phyloP scores from a whole-genome alignment of 2,888 invertebrate species.

The Acanthosepion lycidas region DNA sequence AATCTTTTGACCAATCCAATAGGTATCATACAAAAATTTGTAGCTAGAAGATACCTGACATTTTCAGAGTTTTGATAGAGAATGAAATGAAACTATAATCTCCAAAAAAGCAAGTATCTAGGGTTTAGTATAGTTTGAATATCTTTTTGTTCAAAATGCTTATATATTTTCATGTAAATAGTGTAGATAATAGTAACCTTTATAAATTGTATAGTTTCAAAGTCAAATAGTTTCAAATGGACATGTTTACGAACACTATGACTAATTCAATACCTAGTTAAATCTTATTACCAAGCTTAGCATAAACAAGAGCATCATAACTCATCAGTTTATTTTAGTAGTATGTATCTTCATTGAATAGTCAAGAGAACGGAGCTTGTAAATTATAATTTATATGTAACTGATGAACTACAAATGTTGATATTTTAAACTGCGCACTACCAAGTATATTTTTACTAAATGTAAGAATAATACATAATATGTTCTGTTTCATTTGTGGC shows the following conservation, averaged over 20 bases:
- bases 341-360: neutral
- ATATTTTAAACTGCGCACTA: neutral
- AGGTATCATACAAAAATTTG: neutral
- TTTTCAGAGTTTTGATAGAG: neutral
- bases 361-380: neutral
- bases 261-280: neutral
- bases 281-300: neutral
- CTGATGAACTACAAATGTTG: neutral
- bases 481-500: too few relatives aligned
- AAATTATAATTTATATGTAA: neutral
- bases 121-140: neutral
- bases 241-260: neutral
- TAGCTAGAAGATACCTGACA: neutral
- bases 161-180: neutral
- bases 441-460: too few relatives aligned
- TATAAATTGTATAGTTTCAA: too few relatives aligned
- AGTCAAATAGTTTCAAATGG: neutral
- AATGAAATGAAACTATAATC: neutral
- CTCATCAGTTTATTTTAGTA: neutral
- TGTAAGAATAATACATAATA: too few relatives aligned
- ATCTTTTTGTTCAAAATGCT: neutral
- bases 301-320: neutral
- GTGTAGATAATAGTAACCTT: neutral
- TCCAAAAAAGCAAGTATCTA: neutral
- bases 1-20: conserved; percentile 21